phyloP scores from a whole-genome alignment of 2,888 invertebrate genomes.

The Amblyteles armatorius region DNA sequence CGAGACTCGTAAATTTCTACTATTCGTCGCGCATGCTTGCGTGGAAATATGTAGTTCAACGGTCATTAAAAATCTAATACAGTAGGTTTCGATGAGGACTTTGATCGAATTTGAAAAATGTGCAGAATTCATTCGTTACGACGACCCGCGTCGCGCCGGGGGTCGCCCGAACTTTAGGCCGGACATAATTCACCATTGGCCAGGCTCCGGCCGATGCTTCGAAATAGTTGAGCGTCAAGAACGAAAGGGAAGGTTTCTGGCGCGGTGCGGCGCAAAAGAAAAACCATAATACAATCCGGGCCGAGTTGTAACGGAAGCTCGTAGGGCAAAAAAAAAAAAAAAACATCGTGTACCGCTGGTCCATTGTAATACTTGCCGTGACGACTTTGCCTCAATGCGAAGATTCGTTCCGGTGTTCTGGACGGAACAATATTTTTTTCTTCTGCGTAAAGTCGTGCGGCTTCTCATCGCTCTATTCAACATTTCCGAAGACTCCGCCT shows the following conservation, averaged over 20 bases:
- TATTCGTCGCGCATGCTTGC: neutral
- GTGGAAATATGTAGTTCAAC: neutral
- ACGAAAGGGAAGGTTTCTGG: neutral
- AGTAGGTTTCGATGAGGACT: too few species aligned
- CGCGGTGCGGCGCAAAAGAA: neutral
- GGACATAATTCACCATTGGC: constrained; percentile 20
- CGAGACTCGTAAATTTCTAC: too few species aligned
- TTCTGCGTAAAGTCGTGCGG: neutral
- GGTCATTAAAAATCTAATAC: too few species aligned
- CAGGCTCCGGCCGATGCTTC: neutral
- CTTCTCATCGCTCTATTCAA: neutral
- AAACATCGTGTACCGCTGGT: constrained; percentile 5
- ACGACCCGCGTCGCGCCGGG: constrained; percentile 45
- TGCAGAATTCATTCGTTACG: neutral
- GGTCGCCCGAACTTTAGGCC: constrained; percentile 48
- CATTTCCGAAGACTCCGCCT: neutral
- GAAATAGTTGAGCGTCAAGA: neutral
- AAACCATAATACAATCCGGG: constrained; percentile 4
- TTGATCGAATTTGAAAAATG: too few species aligned
- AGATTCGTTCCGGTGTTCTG: constrained; percentile 6
- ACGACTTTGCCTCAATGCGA: neutral
- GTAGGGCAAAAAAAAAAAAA: neutral
- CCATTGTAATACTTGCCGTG: constrained; percentile 34
- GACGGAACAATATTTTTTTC: constrained; percentile 5
- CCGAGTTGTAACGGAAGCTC: constrained; percentile 18